Evolutionary conservation across 2,888 invertebrate species (phyloP).

Genomic region (Phortica magna): DNA sequence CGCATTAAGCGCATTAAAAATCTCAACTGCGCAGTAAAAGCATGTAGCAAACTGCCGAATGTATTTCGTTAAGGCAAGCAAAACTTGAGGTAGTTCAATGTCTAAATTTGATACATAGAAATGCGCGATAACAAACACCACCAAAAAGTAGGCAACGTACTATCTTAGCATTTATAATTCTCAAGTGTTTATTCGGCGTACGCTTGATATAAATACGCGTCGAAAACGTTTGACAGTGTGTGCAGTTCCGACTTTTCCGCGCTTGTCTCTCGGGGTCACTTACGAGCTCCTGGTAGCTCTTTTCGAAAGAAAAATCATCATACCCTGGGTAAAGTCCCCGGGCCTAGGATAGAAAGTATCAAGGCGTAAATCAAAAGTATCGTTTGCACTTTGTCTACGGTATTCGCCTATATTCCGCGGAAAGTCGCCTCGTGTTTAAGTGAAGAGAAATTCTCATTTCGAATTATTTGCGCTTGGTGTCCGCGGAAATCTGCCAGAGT

Average conservation of each 20-base stretch:
- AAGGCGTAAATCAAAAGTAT: slow-evolving; percentile 67
- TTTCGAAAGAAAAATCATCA: slow-evolving; percentile 4
- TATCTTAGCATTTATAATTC: slow-evolving; percentile 60
- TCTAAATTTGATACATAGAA: too few species aligned
- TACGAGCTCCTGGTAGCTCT: slow-evolving; percentile 77
- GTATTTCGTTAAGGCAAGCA: too few species aligned
- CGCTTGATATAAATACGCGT: slow-evolving; percentile 43
- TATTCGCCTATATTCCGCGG: slow-evolving; percentile 74
- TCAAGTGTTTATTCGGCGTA: slow-evolving; percentile 53
- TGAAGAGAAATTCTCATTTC: slow-evolving; percentile 65
- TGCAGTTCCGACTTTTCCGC: slow-evolving; percentile 71
- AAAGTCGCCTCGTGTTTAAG: slow-evolving; percentile 69
- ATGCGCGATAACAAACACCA: neutral
- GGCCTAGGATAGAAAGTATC: slow-evolving; percentile 78
- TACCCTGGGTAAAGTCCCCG: slow-evolving; percentile 79
- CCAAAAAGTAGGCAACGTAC: slow-evolving; percentile 41
- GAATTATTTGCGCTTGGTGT: slow-evolving; percentile 72
- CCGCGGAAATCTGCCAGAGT: slow-evolving; percentile 77
- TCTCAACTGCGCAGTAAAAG: too few species aligned
- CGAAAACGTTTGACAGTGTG: neutral
- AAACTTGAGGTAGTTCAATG: neutral
- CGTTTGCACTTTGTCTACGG: neutral
- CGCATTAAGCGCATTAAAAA: too few species aligned
- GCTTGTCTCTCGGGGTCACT: slow-evolving; percentile 78
- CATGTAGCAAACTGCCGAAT: too few species aligned